These are phyloP conservation scores for Drosophila leonis DNA, from an alignment of 2,888 invertebrate genomes.

Conservation along the genomic window DNA sequence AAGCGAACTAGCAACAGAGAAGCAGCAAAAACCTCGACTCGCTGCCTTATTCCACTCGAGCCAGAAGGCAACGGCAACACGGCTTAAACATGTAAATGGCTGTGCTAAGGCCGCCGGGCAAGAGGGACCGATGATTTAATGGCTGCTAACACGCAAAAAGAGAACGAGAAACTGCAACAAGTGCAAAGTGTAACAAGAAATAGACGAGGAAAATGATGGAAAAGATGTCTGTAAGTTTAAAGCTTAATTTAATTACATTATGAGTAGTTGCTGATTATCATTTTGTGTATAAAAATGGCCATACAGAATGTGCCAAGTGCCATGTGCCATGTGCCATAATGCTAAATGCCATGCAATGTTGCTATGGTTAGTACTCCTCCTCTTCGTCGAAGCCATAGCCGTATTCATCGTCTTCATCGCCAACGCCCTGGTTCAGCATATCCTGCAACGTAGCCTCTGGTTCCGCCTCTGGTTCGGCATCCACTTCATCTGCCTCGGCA, in stretches of 20 bases:
- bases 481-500: slow-evolving; percentile 67
- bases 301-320: slow-evolving; percentile 16
- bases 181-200: slow-evolving; percentile 33
- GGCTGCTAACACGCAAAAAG: slow-evolving; percentile 54
- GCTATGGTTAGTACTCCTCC: slow-evolving; percentile 85
- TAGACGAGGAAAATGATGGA: background rate
- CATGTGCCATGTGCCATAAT: background rate
- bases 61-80: slow-evolving; percentile 53
- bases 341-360: slow-evolving; percentile 20
- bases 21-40: slow-evolving; percentile 17
- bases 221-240: slow-evolving; percentile 17
- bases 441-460: slow-evolving; percentile 87
- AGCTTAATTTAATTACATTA: slow-evolving; percentile 61
- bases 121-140: slow-evolving; percentile 70
- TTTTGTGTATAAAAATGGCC: slow-evolving; percentile 24
- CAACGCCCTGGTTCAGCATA: slow-evolving; percentile 87
- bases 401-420: slow-evolving; percentile 89
- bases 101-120: slow-evolving; percentile 41
- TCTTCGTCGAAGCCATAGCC: slow-evolving; percentile 91
- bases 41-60: slow-evolving; percentile 28
- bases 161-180: slow-evolving; percentile 43
- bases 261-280: slow-evolving; percentile 39
- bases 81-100: slow-evolving; percentile 77
- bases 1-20: slow-evolving; percentile 55
- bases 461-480: slow-evolving; percentile 81